Conservation (phyloP, 2,888 invertebrate species). For the Brachypalpus laphriformis region DNA sequence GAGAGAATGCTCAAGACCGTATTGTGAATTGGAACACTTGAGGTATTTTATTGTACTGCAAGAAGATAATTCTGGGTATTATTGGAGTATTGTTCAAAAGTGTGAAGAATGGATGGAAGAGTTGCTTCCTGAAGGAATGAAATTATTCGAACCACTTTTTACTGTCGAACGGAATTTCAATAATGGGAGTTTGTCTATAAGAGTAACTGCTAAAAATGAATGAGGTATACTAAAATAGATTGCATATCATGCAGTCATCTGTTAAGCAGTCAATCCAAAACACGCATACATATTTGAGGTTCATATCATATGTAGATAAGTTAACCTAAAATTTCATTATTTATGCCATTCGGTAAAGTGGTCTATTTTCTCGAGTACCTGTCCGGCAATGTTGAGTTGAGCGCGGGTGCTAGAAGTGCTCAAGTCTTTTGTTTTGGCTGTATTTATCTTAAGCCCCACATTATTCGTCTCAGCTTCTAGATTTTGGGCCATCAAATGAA, state of each 20-base stretch:
- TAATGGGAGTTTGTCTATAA: background rate
- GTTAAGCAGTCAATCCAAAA: background rate
- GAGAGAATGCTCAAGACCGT: constrained; percentile 11
- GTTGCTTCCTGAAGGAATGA: background rate
- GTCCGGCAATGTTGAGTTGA: too few species aligned
- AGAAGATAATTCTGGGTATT: constrained; percentile 12
- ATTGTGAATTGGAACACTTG: constrained; percentile 41
- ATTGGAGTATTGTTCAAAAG: constrained; percentile 8
- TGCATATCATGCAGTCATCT: background rate
- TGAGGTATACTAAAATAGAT: background rate
- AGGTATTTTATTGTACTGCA: constrained; percentile 5
- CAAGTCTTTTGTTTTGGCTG: too few species aligned
- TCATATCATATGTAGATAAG: too few species aligned
- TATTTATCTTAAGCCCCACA: too few species aligned
- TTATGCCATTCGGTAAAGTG: too few species aligned
- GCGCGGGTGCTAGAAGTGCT: too few species aligned
- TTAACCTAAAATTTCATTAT: too few species aligned
- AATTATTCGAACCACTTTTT: background rate
- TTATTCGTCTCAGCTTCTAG: too few species aligned
- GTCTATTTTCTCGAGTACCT: too few species aligned
- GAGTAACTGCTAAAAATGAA: background rate
- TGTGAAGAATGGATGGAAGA: constrained; percentile 5
- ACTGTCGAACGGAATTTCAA: background rate
- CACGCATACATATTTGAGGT: too few species aligned
- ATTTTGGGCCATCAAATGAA: too few species aligned